Percentiles rank a stretch among this genome's conserved stretches.
Evolutionary conservation across 2,113 vertebrate species (phyloP).

Genomic region (Hydrolagus affinis): DNA sequence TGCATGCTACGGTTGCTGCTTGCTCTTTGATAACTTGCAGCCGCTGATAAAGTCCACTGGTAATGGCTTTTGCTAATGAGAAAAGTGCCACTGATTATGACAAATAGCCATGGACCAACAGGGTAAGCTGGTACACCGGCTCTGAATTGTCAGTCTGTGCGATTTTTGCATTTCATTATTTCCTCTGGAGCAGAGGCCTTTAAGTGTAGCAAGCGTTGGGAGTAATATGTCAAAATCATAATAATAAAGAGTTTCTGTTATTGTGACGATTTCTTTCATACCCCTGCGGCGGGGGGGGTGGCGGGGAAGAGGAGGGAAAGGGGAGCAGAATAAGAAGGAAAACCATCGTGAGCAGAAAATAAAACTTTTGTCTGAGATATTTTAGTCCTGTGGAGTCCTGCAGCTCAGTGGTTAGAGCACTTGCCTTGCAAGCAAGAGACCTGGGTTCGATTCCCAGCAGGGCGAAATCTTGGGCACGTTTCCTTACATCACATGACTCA

Average conservation of each 20-base stretch:
- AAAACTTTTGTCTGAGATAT: background rate
- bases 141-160: conserved; percentile 72
- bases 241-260: conserved; percentile 62
- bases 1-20: conserved; percentile 64
- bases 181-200: conserved; percentile 65
- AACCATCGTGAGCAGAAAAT: conserved; percentile 46
- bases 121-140: conserved; percentile 91
- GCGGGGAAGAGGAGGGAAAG: conserved; percentile 37
- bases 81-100: conserved; percentile 91
- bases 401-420: too few relatives aligned
- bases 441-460: too few relatives aligned
- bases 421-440: too few relatives aligned
- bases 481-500: too few relatives aligned
- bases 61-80: conserved; percentile 97
- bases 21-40: conserved; percentile 71
- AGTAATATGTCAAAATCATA: conserved; percentile 62
- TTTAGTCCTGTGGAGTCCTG: conserved; percentile 30
- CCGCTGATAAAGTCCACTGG: conserved; percentile 77
- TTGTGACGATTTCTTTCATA: conserved; percentile 56
- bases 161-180: conserved; percentile 87
- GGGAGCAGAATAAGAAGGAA: conserved; percentile 42
- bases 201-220: conserved; percentile 51
- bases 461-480: too few relatives aligned
- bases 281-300: background rate
- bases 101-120: conserved; percentile 82